Percentiles rank a stretch among this genome's conserved stretches.
These are phyloP conservation scores for Umimayanthus kanabou DNA, from an alignment of 92 coral and sea anemone genomes.

Conservation along the genomic window DNA sequence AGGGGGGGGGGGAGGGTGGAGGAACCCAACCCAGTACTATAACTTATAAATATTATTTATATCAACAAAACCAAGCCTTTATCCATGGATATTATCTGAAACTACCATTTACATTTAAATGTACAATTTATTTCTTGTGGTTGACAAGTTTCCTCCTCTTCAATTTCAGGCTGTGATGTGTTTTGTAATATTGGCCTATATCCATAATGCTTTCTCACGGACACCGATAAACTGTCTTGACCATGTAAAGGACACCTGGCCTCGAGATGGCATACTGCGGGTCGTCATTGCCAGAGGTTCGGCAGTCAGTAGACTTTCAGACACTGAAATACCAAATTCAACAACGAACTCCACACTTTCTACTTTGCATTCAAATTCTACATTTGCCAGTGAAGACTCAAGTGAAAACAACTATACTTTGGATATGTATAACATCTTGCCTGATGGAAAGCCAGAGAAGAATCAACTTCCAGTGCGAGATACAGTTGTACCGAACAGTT, in stretches of 20 bases:
- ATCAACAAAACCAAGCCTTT: too few species aligned
- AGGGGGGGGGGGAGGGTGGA: too few species aligned
- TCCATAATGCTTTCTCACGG: constrained; percentile 95
- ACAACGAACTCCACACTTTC: constrained; percentile 47
- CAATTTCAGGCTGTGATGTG: constrained; percentile 81
- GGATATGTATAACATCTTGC: constrained; percentile 53
- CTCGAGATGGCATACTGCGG: constrained; percentile 93
- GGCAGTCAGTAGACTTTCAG: constrained; percentile 62
- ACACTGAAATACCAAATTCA: constrained; percentile 58
- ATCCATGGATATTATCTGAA: too few species aligned
- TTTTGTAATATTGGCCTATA: constrained; percentile 88
- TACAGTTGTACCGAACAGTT: constrained; percentile 73
- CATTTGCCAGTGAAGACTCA: neutral
- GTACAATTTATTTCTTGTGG: neutral
- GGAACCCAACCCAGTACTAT: too few species aligned
- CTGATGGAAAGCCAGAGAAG: constrained; percentile 67
- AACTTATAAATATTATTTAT: too few species aligned
- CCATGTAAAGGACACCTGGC: constrained; percentile 90
- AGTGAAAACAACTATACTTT: constrained; percentile 41
- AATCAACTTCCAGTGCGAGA: constrained; percentile 81
- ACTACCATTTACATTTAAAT: too few species aligned
- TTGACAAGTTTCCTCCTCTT: neutral
- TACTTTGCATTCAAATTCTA: constrained; percentile 27
- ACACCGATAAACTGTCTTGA: constrained; percentile 95
- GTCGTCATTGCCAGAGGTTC: constrained; percentile 78